Evolutionary conservation across 2,113 vertebrate species (phyloP).

Genomic region (Lagenorhynchus albirostris): DNA sequence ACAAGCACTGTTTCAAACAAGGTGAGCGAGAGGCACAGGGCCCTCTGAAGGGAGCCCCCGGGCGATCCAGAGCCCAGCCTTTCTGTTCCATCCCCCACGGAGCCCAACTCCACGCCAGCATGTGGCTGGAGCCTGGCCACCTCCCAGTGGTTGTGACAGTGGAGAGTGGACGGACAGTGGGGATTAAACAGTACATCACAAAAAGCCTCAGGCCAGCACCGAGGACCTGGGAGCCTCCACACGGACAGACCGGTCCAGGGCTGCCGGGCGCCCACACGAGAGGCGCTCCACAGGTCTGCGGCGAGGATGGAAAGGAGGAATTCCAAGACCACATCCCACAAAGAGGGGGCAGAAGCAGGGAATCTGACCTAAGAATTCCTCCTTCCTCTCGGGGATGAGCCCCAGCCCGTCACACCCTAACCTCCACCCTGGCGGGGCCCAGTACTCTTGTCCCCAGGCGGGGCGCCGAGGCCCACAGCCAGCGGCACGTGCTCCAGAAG

Average conservation of each 20-base stretch:
- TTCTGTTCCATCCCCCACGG: not conserved
- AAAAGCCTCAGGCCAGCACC: not conserved
- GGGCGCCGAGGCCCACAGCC: not conserved
- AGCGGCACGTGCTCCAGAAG: not conserved
- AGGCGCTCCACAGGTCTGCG: not conserved
- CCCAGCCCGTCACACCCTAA: not conserved
- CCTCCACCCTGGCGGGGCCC: not conserved
- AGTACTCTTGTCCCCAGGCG: not conserved
- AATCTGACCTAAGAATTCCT: not conserved
- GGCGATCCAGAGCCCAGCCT: too few species aligned
- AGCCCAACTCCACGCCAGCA: not conserved
- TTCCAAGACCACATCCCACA: not conserved
- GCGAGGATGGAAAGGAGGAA: not conserved
- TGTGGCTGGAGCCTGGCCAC: not conserved
- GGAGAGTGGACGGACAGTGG: fast-evolving
- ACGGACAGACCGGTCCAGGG: fast-evolving
- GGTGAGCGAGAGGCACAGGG: not conserved
- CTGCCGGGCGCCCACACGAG: fast-evolving
- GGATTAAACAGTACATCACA: fast-evolving
- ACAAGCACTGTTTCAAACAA: not conserved
- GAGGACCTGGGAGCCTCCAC: not conserved
- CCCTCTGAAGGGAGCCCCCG: not conserved
- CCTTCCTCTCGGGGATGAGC: not conserved
- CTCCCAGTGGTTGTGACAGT: not conserved
- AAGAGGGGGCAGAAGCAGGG: not conserved